phyloP scores from a whole-genome alignment of 2,888 invertebrate species.

The Hirudinaria manillensis region DNA sequence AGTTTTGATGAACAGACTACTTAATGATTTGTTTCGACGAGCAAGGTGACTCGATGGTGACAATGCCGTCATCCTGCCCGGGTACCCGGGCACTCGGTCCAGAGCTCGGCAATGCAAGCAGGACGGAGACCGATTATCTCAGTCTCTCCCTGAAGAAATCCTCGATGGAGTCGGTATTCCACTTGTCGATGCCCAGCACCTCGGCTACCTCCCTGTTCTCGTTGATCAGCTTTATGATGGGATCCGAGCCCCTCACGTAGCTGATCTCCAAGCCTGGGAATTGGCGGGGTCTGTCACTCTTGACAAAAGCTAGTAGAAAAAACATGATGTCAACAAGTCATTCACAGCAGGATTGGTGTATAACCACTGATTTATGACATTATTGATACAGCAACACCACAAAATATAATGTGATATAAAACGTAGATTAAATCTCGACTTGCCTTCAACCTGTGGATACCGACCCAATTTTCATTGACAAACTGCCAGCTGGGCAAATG shows the following conservation, averaged over 20 bases:
- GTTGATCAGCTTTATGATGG: conserved; percentile 82
- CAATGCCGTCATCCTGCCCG: no score
- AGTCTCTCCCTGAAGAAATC: conserved; percentile 89
- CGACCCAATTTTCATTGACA: conserved; percentile 97
- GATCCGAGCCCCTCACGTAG: conserved; percentile 87
- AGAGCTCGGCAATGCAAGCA: no score
- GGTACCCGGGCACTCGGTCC: no score
- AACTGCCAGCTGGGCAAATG: conserved; percentile 85
- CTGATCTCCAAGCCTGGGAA: conserved; percentile 85
- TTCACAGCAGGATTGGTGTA: no score
- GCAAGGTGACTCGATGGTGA: no score
- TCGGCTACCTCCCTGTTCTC: conserved; percentile 72
- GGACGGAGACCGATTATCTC: not conserved
- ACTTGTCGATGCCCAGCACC: conserved; percentile 86
- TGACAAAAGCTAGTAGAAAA: conserved; percentile 73
- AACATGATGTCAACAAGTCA: not conserved
- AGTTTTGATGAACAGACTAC: no score
- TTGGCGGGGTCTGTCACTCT: conserved; percentile 79
- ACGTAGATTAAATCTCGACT: not conserved
- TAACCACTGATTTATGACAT: no score
- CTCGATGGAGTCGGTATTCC: conserved; percentile 96
- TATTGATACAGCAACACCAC: not conserved
- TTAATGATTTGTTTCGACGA: no score
- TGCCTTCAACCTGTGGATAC: conserved; percentile 89
- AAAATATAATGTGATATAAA: no score